Base-by-base conservation (phyloP, 2,113 vertebrate species). In the Apus apus region DNA sequence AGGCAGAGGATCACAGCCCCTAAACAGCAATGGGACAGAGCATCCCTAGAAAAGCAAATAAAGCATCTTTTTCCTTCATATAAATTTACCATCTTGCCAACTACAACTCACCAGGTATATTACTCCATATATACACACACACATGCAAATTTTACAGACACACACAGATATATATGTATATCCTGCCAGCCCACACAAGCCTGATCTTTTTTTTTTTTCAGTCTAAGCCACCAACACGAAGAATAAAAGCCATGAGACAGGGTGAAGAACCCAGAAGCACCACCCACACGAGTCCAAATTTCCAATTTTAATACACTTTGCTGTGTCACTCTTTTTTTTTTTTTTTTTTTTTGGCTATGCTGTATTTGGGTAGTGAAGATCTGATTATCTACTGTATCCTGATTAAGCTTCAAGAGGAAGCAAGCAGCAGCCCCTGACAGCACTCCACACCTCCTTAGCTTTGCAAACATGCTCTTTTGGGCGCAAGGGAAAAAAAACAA, bases 21-120 rank as follows among this genome's bases (percentile, higher is more conserved):
- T 9, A 1, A 54, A 23, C 38, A 5, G 18, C 60, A 15, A 8
- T 0, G 16, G 71, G 75, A 82, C 54, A 8, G 73, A 0, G 0
- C 15, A 4, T 22, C 46, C 17, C 74, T 26, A 34, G 20, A 38
- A 15, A 73, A 84, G 62, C 10, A 43, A 45, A 30, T 0, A 1
- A 70, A 64, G 23, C 51, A n/a, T 5, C 58, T 27, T 71, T 66
- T 64, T 65, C 66, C 53, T 20, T 70, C 38, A 8, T 17, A 21
- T 26, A 26, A 9, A 27, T 43, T 30, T 45, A 72, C n/a, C 60
- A 50, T 13, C 72, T 78, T 18, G 34, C 65, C 78, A 43, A 50
- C 88, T 34, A 65, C 38, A 89, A 16, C 56, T 23, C 38, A 34
- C 21, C 60, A 70, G 27, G 27, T 66, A 17, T 5, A 14, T 29